phyloP scores from a whole-genome alignment of 1,140 invertebrate genomes.

The Colletes gigas region DNA sequence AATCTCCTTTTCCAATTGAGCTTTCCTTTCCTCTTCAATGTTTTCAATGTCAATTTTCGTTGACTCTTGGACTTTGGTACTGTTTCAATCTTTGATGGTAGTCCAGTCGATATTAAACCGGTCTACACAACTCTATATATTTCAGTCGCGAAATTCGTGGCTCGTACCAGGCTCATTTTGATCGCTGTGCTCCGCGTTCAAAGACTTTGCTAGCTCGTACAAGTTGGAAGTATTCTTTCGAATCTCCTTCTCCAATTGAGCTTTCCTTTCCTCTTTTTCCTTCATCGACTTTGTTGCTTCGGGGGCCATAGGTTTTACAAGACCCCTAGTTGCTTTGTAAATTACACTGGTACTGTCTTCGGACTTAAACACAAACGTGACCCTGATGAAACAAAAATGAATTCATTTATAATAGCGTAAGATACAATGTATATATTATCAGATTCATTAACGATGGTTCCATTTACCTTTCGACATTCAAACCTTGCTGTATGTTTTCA shows the following conservation, averaged over 20 bases:
- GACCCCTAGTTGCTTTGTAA: constrained; percentile 72
- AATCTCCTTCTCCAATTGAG: constrained; percentile 71
- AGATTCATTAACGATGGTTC: neutral
- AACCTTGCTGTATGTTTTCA: constrained; percentile 70
- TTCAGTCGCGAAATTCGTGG: too few relatives aligned
- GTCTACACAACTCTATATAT: too few relatives aligned
- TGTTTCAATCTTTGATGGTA: too few relatives aligned
- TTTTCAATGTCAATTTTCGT: too few relatives aligned
- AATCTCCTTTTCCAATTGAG: too few relatives aligned
- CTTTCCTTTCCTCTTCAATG: too few relatives aligned
- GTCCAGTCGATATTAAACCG: too few relatives aligned
- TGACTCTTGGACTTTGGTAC: too few relatives aligned
- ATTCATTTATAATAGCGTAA: neutral
- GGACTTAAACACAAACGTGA: constrained; percentile 77
- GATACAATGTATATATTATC: neutral
- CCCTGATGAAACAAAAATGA: constrained; percentile 63
- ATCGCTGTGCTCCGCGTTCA: constrained; percentile 11
- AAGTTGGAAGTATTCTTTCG: constrained; percentile 73
- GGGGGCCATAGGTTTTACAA: constrained; percentile 73
- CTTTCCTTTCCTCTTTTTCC: constrained; percentile 69
- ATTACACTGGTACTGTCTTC: constrained; percentile 75
- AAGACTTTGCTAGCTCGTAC: constrained; percentile 73
- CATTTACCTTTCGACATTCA: constrained; percentile 64
- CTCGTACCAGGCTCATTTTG: neutral
- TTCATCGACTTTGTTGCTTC: constrained; percentile 66